phyloP scores from a whole-genome alignment of 2,797 vertebrate genomes.

The Danio jaintianensis region DNA sequence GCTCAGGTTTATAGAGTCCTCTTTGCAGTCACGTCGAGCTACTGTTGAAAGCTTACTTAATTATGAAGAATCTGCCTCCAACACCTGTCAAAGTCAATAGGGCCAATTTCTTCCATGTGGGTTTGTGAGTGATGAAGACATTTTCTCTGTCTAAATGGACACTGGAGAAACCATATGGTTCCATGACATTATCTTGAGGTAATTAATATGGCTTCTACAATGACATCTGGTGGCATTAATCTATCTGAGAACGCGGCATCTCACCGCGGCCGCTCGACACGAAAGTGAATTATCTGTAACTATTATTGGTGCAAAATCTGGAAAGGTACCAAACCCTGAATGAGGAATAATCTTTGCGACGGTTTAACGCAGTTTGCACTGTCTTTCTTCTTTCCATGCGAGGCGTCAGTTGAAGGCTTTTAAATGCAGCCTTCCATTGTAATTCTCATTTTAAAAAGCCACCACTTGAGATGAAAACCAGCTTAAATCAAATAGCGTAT shows the following conservation, averaged over 20 bases:
- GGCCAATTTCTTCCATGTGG: conserved; percentile 58
- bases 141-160: conserved; percentile 83
- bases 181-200: conserved; percentile 83
- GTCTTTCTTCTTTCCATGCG: conserved; percentile 28
- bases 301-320: conserved; percentile 62
- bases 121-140: conserved; percentile 75
- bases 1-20: conserved; percentile 42
- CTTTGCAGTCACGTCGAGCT: conserved; percentile 56
- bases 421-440: conserved; percentile 30
- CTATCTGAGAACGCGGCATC: conserved; percentile 77
- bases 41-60: conserved; percentile 61
- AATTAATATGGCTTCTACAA: conserved; percentile 85
- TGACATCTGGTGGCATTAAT: conserved; percentile 86
- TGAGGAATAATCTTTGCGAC: conserved; percentile 41
- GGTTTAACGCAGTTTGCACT: conserved; percentile 38
- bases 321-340: conserved; percentile 42
- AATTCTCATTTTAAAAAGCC: conserved; percentile 25
- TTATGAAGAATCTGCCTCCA: conserved; percentile 64
- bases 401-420: conserved; percentile 30
- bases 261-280: conserved; percentile 66
- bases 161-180: conserved; percentile 84
- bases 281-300: conserved; percentile 76
- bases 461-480: conserved; percentile 32
- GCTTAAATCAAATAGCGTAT: conserved; percentile 41
- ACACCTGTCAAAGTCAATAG: conserved; percentile 63